Conservation (phyloP, 2,797 vertebrate species). For the Emydoidea blandingii region DNA sequence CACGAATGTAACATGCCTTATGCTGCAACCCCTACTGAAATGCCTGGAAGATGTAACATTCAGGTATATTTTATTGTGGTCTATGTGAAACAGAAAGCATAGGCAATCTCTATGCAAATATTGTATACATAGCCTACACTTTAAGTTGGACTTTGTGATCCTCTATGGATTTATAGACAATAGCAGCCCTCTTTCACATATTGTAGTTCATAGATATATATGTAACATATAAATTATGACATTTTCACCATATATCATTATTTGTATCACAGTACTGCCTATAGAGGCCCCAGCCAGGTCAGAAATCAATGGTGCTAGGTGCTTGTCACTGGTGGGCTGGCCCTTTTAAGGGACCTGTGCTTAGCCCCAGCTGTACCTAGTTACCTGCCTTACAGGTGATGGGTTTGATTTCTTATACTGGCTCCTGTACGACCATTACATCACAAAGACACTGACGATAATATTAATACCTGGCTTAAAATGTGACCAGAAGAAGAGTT, state of each 20-base stretch:
- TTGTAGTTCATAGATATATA: neutral
- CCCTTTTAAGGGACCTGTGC: no score
- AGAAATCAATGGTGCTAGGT: neutral
- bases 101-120: neutral
- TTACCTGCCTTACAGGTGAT: neutral
- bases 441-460: no score
- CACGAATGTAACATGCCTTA: no score
- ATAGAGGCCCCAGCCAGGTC: fast-evolving
- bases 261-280: neutral
- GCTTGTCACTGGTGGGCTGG: neutral
- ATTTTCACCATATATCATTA: neutral
- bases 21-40: neutral
- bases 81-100: fast-evolving
- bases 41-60: neutral
- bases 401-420: neutral
- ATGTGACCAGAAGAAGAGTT: no score
- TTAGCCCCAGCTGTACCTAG: neutral
- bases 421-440: no score
- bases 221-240: neutral
- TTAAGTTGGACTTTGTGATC: neutral
- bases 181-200: neutral
- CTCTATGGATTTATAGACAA: neutral
- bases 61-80: neutral
- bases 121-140: fast-evolving
- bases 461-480: no score